Evolutionary conservation across 2,888 invertebrate species (phyloP).

Genomic region (Endotricha flammealis): DNA sequence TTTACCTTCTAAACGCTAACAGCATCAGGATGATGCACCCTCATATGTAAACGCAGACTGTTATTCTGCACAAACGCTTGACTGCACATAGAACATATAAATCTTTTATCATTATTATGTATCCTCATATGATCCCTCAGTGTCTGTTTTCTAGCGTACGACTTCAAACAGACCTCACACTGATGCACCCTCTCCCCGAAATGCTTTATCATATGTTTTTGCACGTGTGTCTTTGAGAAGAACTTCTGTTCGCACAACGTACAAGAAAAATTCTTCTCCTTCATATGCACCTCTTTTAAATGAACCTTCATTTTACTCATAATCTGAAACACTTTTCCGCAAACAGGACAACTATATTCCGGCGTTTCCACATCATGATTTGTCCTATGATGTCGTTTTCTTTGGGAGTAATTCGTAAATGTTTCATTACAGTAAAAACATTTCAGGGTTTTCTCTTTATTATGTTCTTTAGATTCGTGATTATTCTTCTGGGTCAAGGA

Average conservation of each 20-base stretch:
- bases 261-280: slow-evolving; percentile 64
- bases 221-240: slow-evolving; percentile 67
- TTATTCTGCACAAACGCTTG: slow-evolving; percentile 51
- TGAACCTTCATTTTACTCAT: slow-evolving; percentile 56
- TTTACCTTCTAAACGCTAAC: slow-evolving; percentile 17
- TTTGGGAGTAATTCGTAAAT: slow-evolving; percentile 44
- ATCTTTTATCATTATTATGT: slow-evolving; percentile 47
- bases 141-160: slow-evolving; percentile 63
- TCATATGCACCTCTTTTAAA: slow-evolving; percentile 60
- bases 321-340: slow-evolving; percentile 49
- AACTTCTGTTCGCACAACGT: slow-evolving; percentile 69
- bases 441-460: slow-evolving; percentile 41
- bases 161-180: slow-evolving; percentile 68
- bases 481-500: slow-evolving; percentile 42
- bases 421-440: slow-evolving; percentile 52
- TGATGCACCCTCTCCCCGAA: slow-evolving; percentile 61
- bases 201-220: slow-evolving; percentile 74
- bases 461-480: slow-evolving; percentile 47
- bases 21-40: slow-evolving; percentile 40
- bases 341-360: slow-evolving; percentile 49
- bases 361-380: slow-evolving; percentile 43
- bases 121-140: slow-evolving; percentile 57
- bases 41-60: slow-evolving; percentile 46
- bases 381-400: slow-evolving; percentile 47
- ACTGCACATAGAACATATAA: slow-evolving; percentile 39